Conservation (phyloP, 2,113 vertebrate species). For the Jacana jacana region DNA sequence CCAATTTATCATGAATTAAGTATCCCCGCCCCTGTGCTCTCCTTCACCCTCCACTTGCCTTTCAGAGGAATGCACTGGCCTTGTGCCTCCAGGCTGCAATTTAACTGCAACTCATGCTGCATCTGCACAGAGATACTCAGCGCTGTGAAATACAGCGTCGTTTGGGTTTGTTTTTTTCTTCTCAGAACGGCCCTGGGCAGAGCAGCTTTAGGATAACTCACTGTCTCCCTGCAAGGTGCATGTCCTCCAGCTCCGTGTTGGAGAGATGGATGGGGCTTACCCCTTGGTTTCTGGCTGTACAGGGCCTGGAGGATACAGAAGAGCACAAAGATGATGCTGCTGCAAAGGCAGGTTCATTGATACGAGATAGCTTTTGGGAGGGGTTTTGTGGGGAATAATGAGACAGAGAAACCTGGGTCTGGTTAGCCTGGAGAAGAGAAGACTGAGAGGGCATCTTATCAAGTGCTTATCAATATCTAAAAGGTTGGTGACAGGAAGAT, state of each 20-base stretch:
- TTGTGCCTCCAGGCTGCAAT: not conserved
- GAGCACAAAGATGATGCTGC: not conserved
- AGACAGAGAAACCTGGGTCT: too few species aligned
- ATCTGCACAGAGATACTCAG: not conserved
- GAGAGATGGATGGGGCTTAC: not conserved
- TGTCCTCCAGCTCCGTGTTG: not conserved
- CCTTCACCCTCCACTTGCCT: not conserved
- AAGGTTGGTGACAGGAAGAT: too few species aligned
- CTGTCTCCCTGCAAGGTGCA: not conserved
- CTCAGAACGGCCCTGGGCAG: not conserved
- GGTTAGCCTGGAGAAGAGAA: too few species aligned
- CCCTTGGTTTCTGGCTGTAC: not conserved
- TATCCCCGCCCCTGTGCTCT: not conserved
- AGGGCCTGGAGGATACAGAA: not conserved
- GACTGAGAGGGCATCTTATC: too few species aligned
- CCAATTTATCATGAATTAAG: slow-evolving; percentile 15
- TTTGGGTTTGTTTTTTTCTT: not conserved
- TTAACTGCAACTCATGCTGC: not conserved
- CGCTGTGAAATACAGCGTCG: not conserved
- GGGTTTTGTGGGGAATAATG: not conserved
- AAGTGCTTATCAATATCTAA: too few species aligned
- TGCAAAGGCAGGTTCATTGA: not conserved
- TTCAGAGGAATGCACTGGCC: not conserved
- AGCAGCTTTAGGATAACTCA: not conserved
- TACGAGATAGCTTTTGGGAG: fast-evolving